Base-by-base conservation (phyloP, 2,797 vertebrate genomes). In the Cheirogaleus major region DNA sequence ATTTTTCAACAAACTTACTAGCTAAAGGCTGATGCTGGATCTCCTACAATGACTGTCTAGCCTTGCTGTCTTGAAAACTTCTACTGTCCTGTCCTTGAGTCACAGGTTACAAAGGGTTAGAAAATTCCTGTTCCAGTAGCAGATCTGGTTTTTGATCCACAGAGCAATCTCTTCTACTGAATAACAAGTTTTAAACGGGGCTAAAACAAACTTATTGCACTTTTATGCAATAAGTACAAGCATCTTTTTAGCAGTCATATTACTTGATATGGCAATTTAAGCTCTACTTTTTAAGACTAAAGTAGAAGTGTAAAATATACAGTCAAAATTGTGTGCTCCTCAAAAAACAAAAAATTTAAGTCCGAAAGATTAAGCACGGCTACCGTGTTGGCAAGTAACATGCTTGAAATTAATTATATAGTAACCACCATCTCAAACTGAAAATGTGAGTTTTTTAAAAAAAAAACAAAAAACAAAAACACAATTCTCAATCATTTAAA, bases 201-300 rank as follows among this genome's bases (percentile, higher is more conserved):
- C 50, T n/a, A 41, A 23, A 18, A 25, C 55, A 23, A 18, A 75
- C 30, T 8, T 3, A 3, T 11, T 43, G 25, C 20, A 35, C 32
- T 23, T 2, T 9, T 0, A 25, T 4, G 11, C 25, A 11, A 2
- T 3, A 23, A n/a, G 57, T n/a, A 5, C 0, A 22, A 22, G 48
- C 63, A 10, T 1, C 69, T 43, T 70, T 14, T 41, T 13, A 63
- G 93, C 59, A 38, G 32, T 10, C 80, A 30, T 3, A 0, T 2
- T 52, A 38, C 38, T 9, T 57, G 4, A 79, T 0, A 30, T 1
- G 1, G 17, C 7, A 75, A 9, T 45, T 27, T 30, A 22, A 32
- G 25, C 13, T 65, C 30, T 38, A 11, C 2, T 78, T 59, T 48
- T n/a, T n/a, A 65, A 65, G 45, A 81, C 45, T 59, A 23, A 27